phyloP scores from a whole-genome alignment of 2,113 vertebrate species.

The Tricholaema leucomelas region DNA sequence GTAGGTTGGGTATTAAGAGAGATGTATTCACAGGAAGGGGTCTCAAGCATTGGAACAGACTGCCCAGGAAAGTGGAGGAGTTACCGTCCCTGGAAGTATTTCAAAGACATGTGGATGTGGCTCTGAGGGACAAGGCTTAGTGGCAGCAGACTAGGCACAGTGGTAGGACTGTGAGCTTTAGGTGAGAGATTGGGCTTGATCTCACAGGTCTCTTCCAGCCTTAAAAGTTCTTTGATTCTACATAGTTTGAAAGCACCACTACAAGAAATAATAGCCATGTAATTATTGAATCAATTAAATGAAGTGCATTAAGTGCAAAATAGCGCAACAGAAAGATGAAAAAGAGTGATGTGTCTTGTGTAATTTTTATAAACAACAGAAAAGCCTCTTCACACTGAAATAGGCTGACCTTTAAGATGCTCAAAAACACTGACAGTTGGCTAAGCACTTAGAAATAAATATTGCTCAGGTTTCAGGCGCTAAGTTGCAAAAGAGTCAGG shows the following conservation, averaged over 20 bases:
- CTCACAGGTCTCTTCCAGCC: no score
- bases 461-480: background rate
- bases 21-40: no score
- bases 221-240: no score
- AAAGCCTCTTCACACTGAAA: background rate
- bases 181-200: no score
- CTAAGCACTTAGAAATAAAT: background rate
- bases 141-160: no score
- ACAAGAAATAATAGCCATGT: background rate
- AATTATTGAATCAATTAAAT: background rate
- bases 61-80: no score
- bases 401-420: background rate
- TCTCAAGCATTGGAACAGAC: no score
- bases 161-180: no score
- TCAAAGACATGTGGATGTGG: no score
- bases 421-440: background rate
- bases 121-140: no score
- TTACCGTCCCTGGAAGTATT: no score
- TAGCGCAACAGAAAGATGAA: background rate
- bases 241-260: background rate
- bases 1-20: no score
- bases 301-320: background rate
- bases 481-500: background rate
- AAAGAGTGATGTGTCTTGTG: fast-evolving
- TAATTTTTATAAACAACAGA: background rate